Evolutionary conservation across 2,113 vertebrate genomes (phyloP).

Genomic region (Paramormyrops kingsleyae): DNA sequence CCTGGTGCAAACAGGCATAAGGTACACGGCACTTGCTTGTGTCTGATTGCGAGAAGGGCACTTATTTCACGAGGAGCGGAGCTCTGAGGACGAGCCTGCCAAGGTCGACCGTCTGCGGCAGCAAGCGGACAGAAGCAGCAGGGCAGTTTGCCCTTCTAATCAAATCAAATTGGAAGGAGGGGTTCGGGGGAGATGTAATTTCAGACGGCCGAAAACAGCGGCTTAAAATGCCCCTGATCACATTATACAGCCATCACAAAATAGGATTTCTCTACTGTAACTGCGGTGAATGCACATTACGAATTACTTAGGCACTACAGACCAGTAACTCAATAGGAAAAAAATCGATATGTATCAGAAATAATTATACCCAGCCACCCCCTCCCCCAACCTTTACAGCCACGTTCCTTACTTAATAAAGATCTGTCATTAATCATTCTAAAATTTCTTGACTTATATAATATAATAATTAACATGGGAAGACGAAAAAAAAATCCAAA

Average conservation of each 20-base stretch:
- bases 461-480: conserved; percentile 54
- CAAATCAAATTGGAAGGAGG: conserved; percentile 57
- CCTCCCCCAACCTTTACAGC: conserved; percentile 33
- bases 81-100: conserved; percentile 31
- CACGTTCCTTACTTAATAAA: conserved; percentile 40
- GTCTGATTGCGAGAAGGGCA: background rate
- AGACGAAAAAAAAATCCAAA: conserved; percentile 21
- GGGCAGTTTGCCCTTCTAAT: conserved; percentile 57
- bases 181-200: conserved; percentile 65
- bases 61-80: conserved; percentile 23
- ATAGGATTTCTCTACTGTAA: conserved; percentile 80
- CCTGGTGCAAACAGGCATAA: background rate
- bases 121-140: conserved; percentile 50
- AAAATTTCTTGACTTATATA: conserved; percentile 50
- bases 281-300: conserved; percentile 75
- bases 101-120: conserved; percentile 51
- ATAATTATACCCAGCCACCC: conserved; percentile 60
- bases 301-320: conserved; percentile 71
- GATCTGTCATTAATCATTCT: conserved; percentile 56
- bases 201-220: conserved; percentile 57
- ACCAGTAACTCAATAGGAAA: conserved; percentile 71
- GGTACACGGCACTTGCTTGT: background rate
- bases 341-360: conserved; percentile 69
- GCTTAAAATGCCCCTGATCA: conserved; percentile 73
- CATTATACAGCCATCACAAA: conserved; percentile 72